A percentile compares a stretch with the other conserved stretches of the same genome.
These are phyloP conservation scores for Spilarctia lutea DNA, from an alignment of 2,888 invertebrate species.

Conservation along the genomic window DNA sequence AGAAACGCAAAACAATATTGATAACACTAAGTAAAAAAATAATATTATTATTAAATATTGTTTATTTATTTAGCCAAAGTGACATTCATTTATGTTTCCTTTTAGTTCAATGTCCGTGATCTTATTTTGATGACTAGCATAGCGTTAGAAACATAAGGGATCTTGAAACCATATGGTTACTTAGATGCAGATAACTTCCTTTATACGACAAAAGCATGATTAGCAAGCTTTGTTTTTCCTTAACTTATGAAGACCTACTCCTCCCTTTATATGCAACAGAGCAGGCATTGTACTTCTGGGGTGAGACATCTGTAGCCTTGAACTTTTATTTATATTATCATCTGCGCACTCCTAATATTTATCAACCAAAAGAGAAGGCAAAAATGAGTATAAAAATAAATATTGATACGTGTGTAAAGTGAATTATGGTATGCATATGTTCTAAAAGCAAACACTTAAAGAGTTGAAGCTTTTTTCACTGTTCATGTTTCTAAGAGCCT, in stretches of 20 bases:
- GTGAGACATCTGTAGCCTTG: neutral
- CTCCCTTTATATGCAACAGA: neutral
- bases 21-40: neutral
- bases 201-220: neutral
- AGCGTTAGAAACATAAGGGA: too few species aligned
- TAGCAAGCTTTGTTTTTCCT: neutral
- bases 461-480: slow-evolving; percentile 7
- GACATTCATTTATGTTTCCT: neutral
- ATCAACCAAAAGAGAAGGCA: neutral
- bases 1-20: slow-evolving; percentile 4
- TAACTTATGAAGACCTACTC: neutral
- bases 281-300: neutral
- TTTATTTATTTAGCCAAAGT: neutral
- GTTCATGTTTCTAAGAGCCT: neutral
- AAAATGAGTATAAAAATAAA: neutral
- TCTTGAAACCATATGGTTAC: too few species aligned
- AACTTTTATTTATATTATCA: neutral
- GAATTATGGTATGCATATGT: slow-evolving; percentile 13
- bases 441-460: neutral
- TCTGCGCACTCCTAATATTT: neutral
- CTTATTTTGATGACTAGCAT: too few species aligned
- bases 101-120: neutral
- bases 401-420: neutral
- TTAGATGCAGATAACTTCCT: too few species aligned
- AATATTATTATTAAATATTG: neutral